A percentile compares a stretch with the other conserved stretches of the same genome.
Conservation (phyloP, 2,888 invertebrate species). For the Drosophila kanekoi region DNA sequence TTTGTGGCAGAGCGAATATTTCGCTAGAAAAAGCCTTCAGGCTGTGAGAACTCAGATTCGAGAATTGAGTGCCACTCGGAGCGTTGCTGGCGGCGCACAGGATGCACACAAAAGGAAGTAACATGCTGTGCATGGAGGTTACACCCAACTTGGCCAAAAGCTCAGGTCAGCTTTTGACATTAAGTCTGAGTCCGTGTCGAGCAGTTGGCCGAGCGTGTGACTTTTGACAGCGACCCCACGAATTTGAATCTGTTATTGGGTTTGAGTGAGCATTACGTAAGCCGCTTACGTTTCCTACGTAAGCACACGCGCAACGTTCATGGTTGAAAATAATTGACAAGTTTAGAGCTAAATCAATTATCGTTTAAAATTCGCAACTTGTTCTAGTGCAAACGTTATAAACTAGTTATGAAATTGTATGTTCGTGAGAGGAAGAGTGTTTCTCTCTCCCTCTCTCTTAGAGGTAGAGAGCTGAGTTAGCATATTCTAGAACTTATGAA, state of each 20-base stretch:
- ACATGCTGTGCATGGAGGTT: conserved; percentile 62
- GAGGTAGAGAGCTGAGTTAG: too few species aligned
- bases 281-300: too few species aligned
- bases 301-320: too few species aligned
- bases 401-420: not conserved
- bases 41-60: conserved; percentile 43
- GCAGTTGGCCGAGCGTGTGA: conserved; percentile 48
- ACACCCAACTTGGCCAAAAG: conserved; percentile 14
- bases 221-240: conserved; percentile 37
- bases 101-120: conserved; percentile 77
- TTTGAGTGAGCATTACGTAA: conserved; percentile 12
- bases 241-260: conserved; percentile 8
- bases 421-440: too few species aligned
- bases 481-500: too few species aligned
- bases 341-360: not conserved
- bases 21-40: conserved; percentile 65
- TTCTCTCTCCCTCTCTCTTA: too few species aligned
- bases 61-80: conserved; percentile 5
- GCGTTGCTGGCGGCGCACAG: conserved; percentile 55
- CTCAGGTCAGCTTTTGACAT: conserved; percentile 33
- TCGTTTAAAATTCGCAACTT: not conserved
- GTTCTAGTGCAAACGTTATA: not conserved
- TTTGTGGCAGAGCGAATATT: conserved; percentile 66
- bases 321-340: not conserved
- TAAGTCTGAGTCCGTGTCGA: conserved; percentile 51